phyloP scores from a whole-genome alignment of 2,797 vertebrate genomes.

The Spondyliosoma cantharus region DNA sequence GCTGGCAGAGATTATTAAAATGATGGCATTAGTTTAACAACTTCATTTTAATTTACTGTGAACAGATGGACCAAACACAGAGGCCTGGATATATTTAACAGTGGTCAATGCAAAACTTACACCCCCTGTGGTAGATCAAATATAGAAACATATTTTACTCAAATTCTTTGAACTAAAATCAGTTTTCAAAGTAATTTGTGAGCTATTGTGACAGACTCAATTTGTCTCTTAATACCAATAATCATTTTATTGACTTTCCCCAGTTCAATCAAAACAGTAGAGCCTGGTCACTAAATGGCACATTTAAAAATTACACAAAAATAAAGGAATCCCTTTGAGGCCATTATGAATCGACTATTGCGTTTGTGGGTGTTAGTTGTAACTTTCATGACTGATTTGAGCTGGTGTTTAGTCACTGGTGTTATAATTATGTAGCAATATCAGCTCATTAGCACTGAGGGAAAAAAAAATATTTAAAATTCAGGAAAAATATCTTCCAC shows the following conservation, averaged over 20 bases:
- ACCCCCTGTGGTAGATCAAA: constrained; percentile 51
- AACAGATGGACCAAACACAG: constrained; percentile 25
- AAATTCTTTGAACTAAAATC: constrained; percentile 5
- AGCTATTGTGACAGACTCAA: constrained; percentile 13
- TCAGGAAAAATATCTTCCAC: constrained; percentile 23
- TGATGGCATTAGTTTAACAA: constrained; percentile 24
- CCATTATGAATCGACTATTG: constrained; percentile 42
- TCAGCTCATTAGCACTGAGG: constrained; percentile 9
- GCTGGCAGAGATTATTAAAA: constrained; percentile 15
- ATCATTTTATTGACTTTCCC: constrained; percentile 22
- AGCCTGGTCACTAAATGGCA: constrained; percentile 4
- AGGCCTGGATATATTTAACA: constrained; percentile 25
- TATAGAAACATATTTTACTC: constrained; percentile 29
- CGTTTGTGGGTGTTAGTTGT: constrained; percentile 52
- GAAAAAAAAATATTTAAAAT: constrained; percentile 33
- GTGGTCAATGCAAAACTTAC: constrained; percentile 35
- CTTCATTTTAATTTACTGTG: constrained; percentile 48
- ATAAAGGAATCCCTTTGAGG: constrained; percentile 31
- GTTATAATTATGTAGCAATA: constrained; percentile 49
- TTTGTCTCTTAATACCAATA: constrained; percentile 23
- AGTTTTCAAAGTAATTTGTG: constrained; percentile 8
- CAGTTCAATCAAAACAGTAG: constrained; percentile 19
- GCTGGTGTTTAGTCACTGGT: constrained; percentile 54
- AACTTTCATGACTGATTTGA: constrained; percentile 66
- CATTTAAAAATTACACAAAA: constrained; percentile 49